These are phyloP conservation scores for Eupithecia dodoneata DNA, from an alignment of 2,888 invertebrate genomes.

Conservation along the genomic window DNA sequence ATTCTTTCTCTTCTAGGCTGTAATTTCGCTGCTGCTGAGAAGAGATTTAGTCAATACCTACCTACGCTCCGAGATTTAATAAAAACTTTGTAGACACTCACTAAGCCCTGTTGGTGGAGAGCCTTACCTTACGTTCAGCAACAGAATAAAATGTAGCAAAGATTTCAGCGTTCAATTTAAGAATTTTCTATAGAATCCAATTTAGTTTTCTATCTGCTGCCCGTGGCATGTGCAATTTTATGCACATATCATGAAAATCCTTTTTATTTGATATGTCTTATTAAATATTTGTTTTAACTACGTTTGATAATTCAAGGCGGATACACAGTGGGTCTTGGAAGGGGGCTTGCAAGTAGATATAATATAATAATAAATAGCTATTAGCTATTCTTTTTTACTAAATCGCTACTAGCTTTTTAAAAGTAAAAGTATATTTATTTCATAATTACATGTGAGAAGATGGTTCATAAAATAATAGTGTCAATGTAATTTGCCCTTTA, in stretches of 20 bases:
- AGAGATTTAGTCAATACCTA: constrained; percentile 6
- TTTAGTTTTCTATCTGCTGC: not conserved
- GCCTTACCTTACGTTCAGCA: not conserved
- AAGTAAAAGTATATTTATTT: too few species aligned
- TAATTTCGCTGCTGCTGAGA: constrained; percentile 4
- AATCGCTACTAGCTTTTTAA: too few species aligned
- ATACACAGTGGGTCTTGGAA: too few species aligned
- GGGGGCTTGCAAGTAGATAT: too few species aligned
- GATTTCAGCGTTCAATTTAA: not conserved
- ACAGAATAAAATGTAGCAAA: constrained; percentile 3
- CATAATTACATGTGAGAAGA: too few species aligned
- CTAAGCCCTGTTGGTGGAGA: not conserved
- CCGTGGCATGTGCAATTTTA: not conserved
- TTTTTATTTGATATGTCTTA: not conserved
- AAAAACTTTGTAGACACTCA: constrained; percentile 13
- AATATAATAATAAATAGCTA: too few species aligned
- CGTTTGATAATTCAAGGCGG: not conserved
- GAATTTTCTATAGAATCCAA: not conserved
- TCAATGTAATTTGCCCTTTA: too few species aligned
- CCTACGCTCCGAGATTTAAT: constrained; percentile 9
- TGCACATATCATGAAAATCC: not conserved
- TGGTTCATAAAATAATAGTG: too few species aligned
- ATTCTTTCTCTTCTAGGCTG: not conserved
- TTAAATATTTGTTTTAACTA: not conserved
- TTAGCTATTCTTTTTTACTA: too few species aligned